phyloP scores from a whole-genome alignment of 2,113 vertebrate species.

The Macquaria australasica region DNA sequence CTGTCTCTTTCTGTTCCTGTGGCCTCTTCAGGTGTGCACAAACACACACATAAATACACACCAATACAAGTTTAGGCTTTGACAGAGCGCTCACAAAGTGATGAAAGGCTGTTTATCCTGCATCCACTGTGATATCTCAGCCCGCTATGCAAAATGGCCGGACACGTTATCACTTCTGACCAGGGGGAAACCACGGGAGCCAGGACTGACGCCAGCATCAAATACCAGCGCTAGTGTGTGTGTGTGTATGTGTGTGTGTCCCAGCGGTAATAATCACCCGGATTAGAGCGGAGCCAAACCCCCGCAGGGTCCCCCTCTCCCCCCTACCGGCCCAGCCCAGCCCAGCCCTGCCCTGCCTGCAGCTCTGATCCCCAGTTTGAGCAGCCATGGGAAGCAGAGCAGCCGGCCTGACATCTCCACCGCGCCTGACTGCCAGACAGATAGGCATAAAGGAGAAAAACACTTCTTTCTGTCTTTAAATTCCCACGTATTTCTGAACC shows the following conservation, averaged over 20 bases:
- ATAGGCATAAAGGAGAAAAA: slow-evolving; percentile 22
- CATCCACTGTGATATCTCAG: slow-evolving; percentile 70
- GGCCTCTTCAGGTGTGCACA: slow-evolving; percentile 48
- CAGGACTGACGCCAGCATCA: slow-evolving; percentile 74
- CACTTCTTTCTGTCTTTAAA: slow-evolving; percentile 4
- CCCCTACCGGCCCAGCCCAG: slow-evolving; percentile 11
- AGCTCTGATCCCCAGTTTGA: slow-evolving; percentile 64
- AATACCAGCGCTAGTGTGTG: slow-evolving; percentile 71
- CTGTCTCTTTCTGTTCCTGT: slow-evolving; percentile 27
- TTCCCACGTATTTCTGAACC: slow-evolving; percentile 17
- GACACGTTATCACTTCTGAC: slow-evolving; percentile 79
- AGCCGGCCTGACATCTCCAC: slow-evolving; percentile 57
- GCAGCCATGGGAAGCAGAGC: slow-evolving; percentile 70
- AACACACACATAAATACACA: slow-evolving; percentile 13
- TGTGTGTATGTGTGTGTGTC: slow-evolving; percentile 69
- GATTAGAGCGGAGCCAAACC: slow-evolving; percentile 84
- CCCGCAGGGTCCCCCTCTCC: slow-evolving; percentile 66
- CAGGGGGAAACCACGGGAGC: slow-evolving; percentile 60
- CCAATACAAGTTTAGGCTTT: slow-evolving; percentile 1
- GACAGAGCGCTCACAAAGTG: slow-evolving; percentile 52
- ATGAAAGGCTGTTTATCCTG: slow-evolving; percentile 73
- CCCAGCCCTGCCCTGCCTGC: slow-evolving; percentile 59
- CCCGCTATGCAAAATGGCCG: slow-evolving; percentile 55
- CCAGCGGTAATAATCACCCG: slow-evolving; percentile 82
- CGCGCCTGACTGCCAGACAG: slow-evolving; percentile 53